Conservation (phyloP, 2,797 vertebrate species). For the Arremon brunneinucha region DNA sequence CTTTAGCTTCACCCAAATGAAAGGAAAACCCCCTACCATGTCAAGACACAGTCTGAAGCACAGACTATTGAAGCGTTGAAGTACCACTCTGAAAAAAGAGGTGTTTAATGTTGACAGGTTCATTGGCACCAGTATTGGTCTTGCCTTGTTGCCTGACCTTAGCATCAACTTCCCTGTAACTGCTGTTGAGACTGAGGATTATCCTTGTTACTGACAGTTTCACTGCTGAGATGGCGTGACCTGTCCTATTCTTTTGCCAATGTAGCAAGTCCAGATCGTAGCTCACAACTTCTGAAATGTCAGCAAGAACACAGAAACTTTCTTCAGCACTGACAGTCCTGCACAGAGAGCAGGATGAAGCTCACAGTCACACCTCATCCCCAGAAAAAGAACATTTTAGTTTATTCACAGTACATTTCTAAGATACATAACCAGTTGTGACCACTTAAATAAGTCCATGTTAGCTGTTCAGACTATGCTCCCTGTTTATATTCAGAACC, state of each 20-base stretch:
- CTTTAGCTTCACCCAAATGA: not conserved
- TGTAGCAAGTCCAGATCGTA: not conserved
- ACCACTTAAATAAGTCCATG: not conserved
- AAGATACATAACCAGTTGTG: not conserved
- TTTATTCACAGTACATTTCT: not conserved
- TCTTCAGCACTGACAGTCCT: not conserved
- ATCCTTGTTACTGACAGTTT: slow-evolving; percentile 25
- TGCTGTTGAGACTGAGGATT: slow-evolving; percentile 24
- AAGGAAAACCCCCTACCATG: not conserved
- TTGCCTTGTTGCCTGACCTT: slow-evolving; percentile 2
- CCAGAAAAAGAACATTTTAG: not conserved
- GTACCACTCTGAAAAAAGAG: not conserved
- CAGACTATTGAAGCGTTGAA: not conserved
- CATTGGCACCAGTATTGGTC: not conserved
- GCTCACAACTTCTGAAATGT: slow-evolving; percentile 24
- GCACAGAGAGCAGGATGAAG: not conserved
- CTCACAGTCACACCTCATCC: not conserved
- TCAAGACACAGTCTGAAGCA: not conserved
- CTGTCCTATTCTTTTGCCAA: slow-evolving; percentile 1
- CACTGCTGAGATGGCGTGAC: slow-evolving; percentile 11
- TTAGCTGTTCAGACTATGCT: not conserved
- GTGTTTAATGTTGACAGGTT: slow-evolving; percentile 41
- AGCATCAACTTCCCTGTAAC: slow-evolving; percentile 19
- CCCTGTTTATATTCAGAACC: not conserved
- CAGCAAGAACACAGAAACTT: slow-evolving; percentile 16